phyloP scores from a whole-genome alignment of 2,113 vertebrate species.

The Mirza zaza region DNA sequence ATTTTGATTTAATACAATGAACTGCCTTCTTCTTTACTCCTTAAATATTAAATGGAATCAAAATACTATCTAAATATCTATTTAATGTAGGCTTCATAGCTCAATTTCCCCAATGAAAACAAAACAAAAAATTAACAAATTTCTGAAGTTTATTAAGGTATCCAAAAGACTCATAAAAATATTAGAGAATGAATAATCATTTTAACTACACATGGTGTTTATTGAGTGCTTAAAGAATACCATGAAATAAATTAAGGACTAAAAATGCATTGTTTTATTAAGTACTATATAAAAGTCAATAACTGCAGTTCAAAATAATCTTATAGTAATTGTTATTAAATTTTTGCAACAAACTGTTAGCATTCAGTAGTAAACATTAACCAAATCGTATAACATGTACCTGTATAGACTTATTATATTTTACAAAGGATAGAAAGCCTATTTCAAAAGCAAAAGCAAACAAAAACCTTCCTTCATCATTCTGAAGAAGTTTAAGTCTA shows the following conservation, averaged over 20 bases:
- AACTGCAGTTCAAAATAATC: background rate
- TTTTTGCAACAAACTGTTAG: background rate
- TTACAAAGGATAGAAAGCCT: background rate
- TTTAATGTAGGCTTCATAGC: background rate
- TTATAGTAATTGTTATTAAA: background rate
- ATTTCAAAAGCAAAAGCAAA: slow-evolving; percentile 32
- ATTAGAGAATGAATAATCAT: background rate
- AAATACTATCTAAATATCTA: background rate
- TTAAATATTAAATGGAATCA: slow-evolving; percentile 34
- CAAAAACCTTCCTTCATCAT: background rate
- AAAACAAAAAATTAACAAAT: slow-evolving; percentile 28
- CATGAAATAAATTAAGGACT: background rate
- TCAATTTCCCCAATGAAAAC: slow-evolving; percentile 9
- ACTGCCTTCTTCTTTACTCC: slow-evolving; percentile 22
- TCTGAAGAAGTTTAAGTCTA: background rate
- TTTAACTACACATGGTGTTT: background rate
- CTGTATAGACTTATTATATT: background rate
- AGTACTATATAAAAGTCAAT: background rate
- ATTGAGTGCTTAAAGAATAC: background rate
- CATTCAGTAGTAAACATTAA: background rate
- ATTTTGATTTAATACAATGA: slow-evolving; percentile 44
- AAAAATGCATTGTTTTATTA: background rate
- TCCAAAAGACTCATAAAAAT: background rate
- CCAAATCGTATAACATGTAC: background rate
- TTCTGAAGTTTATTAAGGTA: background rate